A percentile compares a stretch with the other conserved stretches of the same genome.
phyloP scores from a whole-genome alignment of 2,113 vertebrate genomes.

The Dendrocopos noguchii region DNA sequence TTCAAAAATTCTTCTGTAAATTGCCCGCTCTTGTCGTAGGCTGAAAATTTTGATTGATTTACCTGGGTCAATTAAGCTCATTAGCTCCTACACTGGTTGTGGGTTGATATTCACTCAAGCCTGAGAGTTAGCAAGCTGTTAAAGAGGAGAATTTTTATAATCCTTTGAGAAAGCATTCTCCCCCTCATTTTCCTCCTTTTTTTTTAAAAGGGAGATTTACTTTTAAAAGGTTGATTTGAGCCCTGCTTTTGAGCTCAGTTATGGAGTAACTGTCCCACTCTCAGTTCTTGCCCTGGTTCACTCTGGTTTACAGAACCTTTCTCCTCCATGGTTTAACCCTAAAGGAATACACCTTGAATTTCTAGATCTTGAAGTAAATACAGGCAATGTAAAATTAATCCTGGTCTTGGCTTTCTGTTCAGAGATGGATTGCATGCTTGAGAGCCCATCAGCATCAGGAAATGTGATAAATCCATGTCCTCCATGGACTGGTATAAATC shows the following conservation, averaged over 20 bases:
- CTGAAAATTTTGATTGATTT: neutral
- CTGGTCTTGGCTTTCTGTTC: neutral
- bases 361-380: neutral
- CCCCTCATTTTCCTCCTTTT: neutral
- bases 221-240: neutral
- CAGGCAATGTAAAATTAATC: neutral
- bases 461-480: neutral
- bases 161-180: neutral
- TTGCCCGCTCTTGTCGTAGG: neutral
- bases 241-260: neutral
- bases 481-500: neutral
- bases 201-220: neutral
- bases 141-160: neutral
- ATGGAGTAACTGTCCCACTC: neutral
- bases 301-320: neutral
- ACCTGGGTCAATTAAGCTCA: neutral
- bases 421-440: neutral
- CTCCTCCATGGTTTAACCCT: neutral
- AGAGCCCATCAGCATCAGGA: neutral
- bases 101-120: neutral
- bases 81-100: neutral
- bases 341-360: neutral
- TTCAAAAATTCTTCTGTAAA: slow-evolving; percentile 22
- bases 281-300: neutral
- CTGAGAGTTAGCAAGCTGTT: neutral